Base-by-base conservation (phyloP, 2,888 invertebrate genomes). In the Trachelus stipa region DNA sequence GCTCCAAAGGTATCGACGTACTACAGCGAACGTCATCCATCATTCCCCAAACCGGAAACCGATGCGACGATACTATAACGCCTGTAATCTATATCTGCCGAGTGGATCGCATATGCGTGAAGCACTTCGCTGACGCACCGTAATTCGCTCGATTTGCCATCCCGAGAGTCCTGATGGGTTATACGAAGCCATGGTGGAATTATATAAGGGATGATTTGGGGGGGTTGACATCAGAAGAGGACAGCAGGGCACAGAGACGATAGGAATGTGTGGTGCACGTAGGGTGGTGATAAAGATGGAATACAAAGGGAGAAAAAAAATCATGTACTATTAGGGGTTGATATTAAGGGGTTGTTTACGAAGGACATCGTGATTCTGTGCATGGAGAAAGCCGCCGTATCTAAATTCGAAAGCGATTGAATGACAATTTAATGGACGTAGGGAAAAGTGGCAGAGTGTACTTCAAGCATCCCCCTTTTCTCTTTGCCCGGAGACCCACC, bases 401-500 rank as follows among this genome's bases (percentile, higher is more conserved):
- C 73, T 73, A 79, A 75, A 73, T 77, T 79, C 40, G 74, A 79
- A 76, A 40, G 40, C 35, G 69, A 73, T 69, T 69, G 71, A 78
- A 80, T 68, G 79, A 74, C 78, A 78, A 76, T 80, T 78, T 76
- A 31, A 78, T 81, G 30, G 76, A 33, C 37, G 31, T 15, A 31
- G 33, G 34, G 71, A 71, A 34, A 71, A 77, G 56, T 56, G 56
- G 9, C 56, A 23, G 23, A 9, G 56, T 56, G 23, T 9, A 56
- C 56, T 56, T 23, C 6, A 0, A 56, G 23, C 15, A 1, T 6
- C 40, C 40, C 15, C 4, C 15, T 23, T 6, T 23, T 4, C 23
- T 3, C 56, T 56, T 6, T 56, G 9, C 9, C 56, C 0, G 1
- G 15, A 4, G 40, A 40, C 40, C 34, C 34, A 34, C 11, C 23